phyloP scores from a whole-genome alignment of 2,113 vertebrate genomes.

The Apistogramma diplotaenia region DNA sequence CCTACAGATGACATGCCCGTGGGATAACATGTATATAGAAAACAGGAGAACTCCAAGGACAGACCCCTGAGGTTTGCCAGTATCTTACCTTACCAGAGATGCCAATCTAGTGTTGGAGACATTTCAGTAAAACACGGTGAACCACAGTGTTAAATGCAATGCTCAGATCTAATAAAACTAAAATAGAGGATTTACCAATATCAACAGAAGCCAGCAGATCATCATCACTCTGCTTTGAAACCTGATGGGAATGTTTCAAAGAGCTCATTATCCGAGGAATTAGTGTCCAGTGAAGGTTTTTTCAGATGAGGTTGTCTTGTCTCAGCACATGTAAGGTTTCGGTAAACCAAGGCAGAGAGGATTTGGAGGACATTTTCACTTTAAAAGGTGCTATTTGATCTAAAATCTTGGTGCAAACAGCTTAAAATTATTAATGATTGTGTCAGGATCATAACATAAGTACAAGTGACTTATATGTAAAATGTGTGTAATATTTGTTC shows the following conservation, averaged over 20 bases:
- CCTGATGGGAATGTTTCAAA: too few species aligned
- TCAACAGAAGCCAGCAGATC: neutral
- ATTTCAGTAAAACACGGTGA: neutral
- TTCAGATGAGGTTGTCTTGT: too few species aligned
- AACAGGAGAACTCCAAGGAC: neutral
- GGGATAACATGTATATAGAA: neutral
- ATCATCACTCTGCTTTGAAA: too few species aligned
- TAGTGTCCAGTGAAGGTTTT: too few species aligned
- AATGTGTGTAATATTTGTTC: neutral
- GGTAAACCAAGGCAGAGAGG: too few species aligned
- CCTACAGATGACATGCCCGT: neutral
- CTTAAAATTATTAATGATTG: neutral
- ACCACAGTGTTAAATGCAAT: neutral
- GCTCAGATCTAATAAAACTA: neutral
- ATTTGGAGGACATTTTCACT: too few species aligned
- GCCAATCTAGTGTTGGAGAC: neutral
- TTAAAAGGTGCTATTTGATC: too few species aligned
- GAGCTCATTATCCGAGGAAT: too few species aligned
- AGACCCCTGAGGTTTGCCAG: neutral
- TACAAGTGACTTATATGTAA: neutral
- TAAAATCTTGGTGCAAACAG: neutral
- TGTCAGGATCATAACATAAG: neutral
- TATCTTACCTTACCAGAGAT: too few species aligned
- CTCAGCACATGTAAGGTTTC: too few species aligned
- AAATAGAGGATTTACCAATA: neutral